Percentiles rank a stretch among this genome's conserved stretches.
phyloP scores from a whole-genome alignment of 2,797 vertebrate species.

The Atherinosoma microstoma region DNA sequence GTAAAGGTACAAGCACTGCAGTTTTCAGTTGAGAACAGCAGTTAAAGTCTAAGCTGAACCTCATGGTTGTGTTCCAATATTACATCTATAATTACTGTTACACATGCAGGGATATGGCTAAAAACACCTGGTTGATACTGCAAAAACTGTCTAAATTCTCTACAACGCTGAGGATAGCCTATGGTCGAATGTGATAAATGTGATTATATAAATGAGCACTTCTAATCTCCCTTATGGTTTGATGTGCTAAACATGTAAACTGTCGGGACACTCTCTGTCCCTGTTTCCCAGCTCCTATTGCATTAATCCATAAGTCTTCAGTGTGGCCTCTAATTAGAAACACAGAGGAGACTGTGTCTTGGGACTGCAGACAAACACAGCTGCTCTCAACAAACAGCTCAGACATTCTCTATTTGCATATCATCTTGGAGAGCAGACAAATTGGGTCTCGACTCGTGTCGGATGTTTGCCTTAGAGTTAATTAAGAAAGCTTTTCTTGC shows the following conservation, averaged over 20 bases:
- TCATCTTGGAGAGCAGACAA: conserved; percentile 60
- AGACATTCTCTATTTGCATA: conserved; percentile 64
- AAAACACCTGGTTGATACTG: conserved; percentile 12
- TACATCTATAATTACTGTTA: neutral
- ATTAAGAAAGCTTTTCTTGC: conserved; percentile 67
- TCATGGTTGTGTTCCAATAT: neutral
- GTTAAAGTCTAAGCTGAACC: neutral
- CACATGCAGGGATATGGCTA: neutral
- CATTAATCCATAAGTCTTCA: conserved; percentile 62
- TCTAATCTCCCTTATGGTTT: conserved; percentile 42
- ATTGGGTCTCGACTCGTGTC: conserved; percentile 57
- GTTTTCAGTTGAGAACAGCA: neutral
- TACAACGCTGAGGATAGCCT: conserved; percentile 33
- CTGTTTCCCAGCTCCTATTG: conserved; percentile 32
- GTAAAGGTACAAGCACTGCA: conserved; percentile 85
- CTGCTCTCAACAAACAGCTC: conserved; percentile 43
- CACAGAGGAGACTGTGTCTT: conserved; percentile 47
- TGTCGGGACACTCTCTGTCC: conserved; percentile 32
- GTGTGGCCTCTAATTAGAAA: conserved; percentile 62
- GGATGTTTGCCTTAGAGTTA: conserved; percentile 64
- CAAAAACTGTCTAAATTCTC: neutral
- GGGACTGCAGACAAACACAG: conserved; percentile 45
- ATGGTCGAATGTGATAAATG: conserved; percentile 38
- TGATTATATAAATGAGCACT: conserved; percentile 47
- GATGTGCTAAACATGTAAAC: conserved; percentile 47